Percentiles rank a stretch among this genome's conserved stretches.
Evolutionary conservation across 2,888 invertebrate species (phyloP).

Genomic region (Drosophila fulvimacula): DNA sequence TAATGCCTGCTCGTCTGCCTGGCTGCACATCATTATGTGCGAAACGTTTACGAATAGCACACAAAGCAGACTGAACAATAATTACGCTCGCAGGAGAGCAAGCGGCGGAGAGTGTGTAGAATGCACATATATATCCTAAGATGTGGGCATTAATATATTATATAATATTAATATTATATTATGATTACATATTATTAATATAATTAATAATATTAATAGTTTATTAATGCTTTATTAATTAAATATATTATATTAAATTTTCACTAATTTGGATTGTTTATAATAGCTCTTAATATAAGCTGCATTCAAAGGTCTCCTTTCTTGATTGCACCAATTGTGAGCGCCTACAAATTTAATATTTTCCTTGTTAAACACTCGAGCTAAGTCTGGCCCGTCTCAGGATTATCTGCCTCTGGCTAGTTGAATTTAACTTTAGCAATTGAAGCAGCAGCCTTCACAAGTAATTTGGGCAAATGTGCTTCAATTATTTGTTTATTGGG

Average conservation of each 20-base stretch:
- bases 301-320: no score
- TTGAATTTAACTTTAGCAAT: no score
- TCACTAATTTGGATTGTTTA: not conserved
- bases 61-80: not conserved
- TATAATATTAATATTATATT: not conserved
- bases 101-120: not conserved
- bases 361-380: not conserved
- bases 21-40: not conserved
- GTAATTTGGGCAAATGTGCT: conserved; percentile 25
- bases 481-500: conserved; percentile 54
- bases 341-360: not conserved
- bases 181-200: no score
- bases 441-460: conserved; percentile 22
- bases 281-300: no score
- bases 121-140: not conserved
- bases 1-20: not conserved
- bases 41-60: not conserved
- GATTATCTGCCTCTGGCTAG: not conserved
- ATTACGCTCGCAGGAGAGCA: not conserved
- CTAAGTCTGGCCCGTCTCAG: no score
- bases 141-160: not conserved
- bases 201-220: no score
- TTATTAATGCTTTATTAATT: no score
- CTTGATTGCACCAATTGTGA: no score
- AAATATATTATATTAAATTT: no score